Base-by-base conservation (phyloP, 2,797 vertebrate genomes). In the Sebastes cheni region DNA sequence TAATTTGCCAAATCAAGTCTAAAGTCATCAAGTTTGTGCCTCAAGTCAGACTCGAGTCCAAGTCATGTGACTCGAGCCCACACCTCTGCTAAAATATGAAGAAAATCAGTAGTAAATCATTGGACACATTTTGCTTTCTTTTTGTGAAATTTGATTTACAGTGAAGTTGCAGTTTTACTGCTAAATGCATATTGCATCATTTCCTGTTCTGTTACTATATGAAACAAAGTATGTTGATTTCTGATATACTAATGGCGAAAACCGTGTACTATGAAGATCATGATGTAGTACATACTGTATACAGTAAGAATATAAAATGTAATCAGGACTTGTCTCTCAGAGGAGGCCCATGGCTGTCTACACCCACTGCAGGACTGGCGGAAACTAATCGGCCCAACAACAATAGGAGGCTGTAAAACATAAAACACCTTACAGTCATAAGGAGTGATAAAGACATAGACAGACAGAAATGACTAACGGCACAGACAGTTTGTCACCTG, bases 361-460 rank as follows among this genome's bases (percentile, higher is more conserved):
- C 18, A 2, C 30, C 14, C 8, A 62, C 23, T 6, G 2, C 65
- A 70, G 39, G 59, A 52, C 14, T 42, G 13, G n/a, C 2, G 2
- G 29, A 62, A 66, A 67, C 27, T 23, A 5, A 46, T 27, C 6
- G 11, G 2, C 8, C 25, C 20, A 55, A 20, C 13, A 27, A 10
- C 52, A 58, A 73, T 20, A 72, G 2, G 4, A 8, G 22, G 61
- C 59, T 72, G 71, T 75, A 77, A 90, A 83, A 54, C n/a, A 80
- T 36, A 9, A 59, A 74, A 59, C 65, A 65, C 14, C 39, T 79
- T 59, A 8, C 5, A 72, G 62, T 50, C 71, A 83, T 69, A 86
- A 87, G 75, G 32, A 77, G 4, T 30, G 25, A 82, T 88, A 86
- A 80, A 77, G 67, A 82, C 66, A 66, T 4, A 72, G 56, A 72